Evolutionary conservation across 2,888 invertebrate species (phyloP).

Genomic region (Andrena praecox): DNA sequence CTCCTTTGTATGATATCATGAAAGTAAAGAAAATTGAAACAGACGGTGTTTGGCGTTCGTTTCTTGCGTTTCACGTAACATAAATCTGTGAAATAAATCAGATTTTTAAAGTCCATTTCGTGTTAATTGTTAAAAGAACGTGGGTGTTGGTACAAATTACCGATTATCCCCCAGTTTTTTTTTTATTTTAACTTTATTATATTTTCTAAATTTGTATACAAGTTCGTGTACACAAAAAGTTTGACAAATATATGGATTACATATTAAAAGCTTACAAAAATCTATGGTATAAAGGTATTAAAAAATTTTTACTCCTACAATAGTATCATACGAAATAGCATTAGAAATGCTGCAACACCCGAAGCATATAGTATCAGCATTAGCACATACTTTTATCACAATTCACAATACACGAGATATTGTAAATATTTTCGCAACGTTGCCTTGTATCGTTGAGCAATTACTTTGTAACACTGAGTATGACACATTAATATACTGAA

Average conservation of each 20-base stretch:
- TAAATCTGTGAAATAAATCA: no score
- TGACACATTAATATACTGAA: constrained; percentile 15
- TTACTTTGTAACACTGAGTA: constrained; percentile 45
- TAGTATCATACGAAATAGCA: constrained; percentile 39
- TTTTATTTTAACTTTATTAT: constrained; percentile 56
- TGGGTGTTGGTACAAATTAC: no score
- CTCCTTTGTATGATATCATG: constrained; percentile 5
- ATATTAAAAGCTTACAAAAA: constrained; percentile 50
- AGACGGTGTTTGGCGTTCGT: background rate
- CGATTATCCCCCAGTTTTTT: background rate
- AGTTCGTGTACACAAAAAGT: constrained; percentile 60
- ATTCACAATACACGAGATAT: constrained; percentile 56
- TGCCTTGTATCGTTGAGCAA: constrained; percentile 63
- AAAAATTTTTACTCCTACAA: constrained; percentile 54
- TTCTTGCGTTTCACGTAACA: no score
- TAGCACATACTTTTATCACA: constrained; percentile 64
- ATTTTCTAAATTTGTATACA: constrained; percentile 65
- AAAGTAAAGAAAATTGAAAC: background rate
- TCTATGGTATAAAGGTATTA: constrained; percentile 50
- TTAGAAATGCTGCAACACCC: constrained; percentile 42
- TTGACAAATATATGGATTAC: constrained; percentile 57
- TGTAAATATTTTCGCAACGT: constrained; percentile 52
- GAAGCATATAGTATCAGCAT: constrained; percentile 37
- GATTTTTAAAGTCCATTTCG: no score
- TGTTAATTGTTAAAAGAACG: no score